A percentile compares a stretch with the other conserved stretches of the same genome.
Evolutionary conservation across 2,113 vertebrate species (phyloP).

Genomic region (Strigops habroptila): DNA sequence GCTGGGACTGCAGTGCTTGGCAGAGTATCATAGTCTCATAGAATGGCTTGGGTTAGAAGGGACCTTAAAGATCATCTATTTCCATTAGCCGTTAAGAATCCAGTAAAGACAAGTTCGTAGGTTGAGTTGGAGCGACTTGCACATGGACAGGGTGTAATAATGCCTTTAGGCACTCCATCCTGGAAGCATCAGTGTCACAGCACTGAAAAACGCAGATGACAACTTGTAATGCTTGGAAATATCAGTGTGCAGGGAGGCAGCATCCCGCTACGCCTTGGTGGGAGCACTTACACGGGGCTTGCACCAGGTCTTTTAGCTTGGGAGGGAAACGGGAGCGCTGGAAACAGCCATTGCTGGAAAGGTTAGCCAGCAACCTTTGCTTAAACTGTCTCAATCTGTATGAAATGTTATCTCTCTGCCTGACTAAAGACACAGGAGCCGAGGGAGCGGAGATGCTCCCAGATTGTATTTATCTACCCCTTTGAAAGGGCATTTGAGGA

Average conservation of each 20-base stretch:
- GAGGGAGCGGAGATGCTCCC: constrained; percentile 62
- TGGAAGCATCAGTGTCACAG: background rate
- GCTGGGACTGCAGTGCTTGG: rapidly evolving
- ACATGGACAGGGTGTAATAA: rapidly evolving
- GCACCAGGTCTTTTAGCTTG: background rate
- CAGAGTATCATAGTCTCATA: background rate
- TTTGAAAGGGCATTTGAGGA: constrained; percentile 72
- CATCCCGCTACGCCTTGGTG: background rate
- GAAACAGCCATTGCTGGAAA: constrained; percentile 33
- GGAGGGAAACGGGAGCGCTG: rapidly evolving
- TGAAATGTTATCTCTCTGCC: constrained; percentile 69
- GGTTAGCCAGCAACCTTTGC: constrained; percentile 59
- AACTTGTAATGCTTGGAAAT: background rate
- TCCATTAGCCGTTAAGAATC: background rate
- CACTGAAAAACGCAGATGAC: background rate
- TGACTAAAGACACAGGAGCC: constrained; percentile 57
- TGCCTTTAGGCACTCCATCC: rapidly evolving
- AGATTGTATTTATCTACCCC: constrained; percentile 69
- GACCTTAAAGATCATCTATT: background rate
- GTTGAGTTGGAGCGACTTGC: background rate
- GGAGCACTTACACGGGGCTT: background rate
- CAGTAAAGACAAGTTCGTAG: background rate
- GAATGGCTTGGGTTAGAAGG: background rate
- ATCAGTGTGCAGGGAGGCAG: background rate
- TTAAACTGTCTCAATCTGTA: constrained; percentile 63